phyloP scores from a whole-genome alignment of 2,888 invertebrate genomes.

The Orthosia incerta region DNA sequence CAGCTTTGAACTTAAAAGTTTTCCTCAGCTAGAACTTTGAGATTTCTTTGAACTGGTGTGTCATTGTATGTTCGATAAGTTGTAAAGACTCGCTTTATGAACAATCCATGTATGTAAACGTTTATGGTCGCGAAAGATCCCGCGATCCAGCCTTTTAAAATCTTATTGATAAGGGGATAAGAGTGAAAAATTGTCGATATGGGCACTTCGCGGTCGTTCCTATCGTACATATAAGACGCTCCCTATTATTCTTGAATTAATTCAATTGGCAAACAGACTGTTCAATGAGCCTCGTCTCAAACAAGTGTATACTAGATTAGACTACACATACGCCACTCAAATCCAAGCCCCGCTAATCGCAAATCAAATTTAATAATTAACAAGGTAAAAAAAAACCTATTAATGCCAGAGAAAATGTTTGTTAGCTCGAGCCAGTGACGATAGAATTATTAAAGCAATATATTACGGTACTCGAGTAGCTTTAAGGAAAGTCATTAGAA shows the following conservation, averaged over 20 bases:
- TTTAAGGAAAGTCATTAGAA: slow-evolving; percentile 17
- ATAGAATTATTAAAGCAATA: slow-evolving; percentile 21
- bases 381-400: neutral
- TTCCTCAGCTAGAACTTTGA: slow-evolving; percentile 16
- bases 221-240: neutral
- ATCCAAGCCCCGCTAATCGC: too few relatives aligned
- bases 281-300: neutral
- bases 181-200: neutral
- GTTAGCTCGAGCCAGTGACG: slow-evolving; percentile 9
- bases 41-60: neutral
- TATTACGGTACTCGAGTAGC: neutral
- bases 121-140: too few relatives aligned
- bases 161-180: neutral
- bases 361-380: neutral
- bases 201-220: neutral
- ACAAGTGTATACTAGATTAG: neutral
- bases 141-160: neutral
- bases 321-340: neutral
- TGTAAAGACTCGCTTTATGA: neutral
- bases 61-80: neutral
- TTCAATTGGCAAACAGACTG: neutral
- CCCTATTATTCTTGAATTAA: neutral
- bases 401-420: neutral
- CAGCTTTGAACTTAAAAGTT: neutral
- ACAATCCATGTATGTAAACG: neutral